Evolutionary conservation across 2,797 vertebrate species (phyloP), one percentile per base, ranked within the genome.

Genomic region (Phrynocephalus vlangalii): DNA sequence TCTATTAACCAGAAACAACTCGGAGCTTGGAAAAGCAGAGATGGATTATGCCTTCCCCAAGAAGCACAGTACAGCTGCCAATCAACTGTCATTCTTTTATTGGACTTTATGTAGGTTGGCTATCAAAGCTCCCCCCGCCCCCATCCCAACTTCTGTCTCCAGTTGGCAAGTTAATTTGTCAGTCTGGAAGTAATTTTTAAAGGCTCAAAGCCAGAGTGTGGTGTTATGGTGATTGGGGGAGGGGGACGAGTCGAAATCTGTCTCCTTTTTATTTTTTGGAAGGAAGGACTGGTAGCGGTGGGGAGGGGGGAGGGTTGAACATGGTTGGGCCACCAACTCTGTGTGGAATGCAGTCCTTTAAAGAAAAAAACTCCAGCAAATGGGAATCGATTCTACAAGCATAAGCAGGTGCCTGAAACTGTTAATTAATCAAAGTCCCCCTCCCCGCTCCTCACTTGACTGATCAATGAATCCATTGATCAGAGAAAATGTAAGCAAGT

Each of bases 121-220:
- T 95, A 96, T 92, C 92, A 95, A 91, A 63, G 18, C 90, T 94
- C 70, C 22, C 33, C 68, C 50, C 38, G 5, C 38, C 33, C 73
- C 20, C n/a, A 48, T 60, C 68, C 85, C 87, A 81, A 95, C 95
- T 95, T 93, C 18, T 0, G 94, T 95, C 95, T 96, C 95, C 96
- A 96, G 87, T 96, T 96, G 96, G 96, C 96, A 96, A 95, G 92
- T 88, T 92, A 89, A 96, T 95, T 94, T 93, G 95, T 86, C 90
- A 94, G 95, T 92, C 93, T 96, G 95, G 1, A 3, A 95, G 92
- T 91, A 89, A 94, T 96, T 96, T 95, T 89, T 85, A 81, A 88
- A 68, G 83, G 87, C 87, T 88, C 68, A 56, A 63, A 75, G 87
- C 87, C 87, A 88, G 87, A 83, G 79, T 22, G 78, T 85, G 82